These are phyloP conservation scores for Tauraco hartlaubi DNA, from an alignment of 2,797 vertebrate genomes.

Conservation along the genomic window DNA sequence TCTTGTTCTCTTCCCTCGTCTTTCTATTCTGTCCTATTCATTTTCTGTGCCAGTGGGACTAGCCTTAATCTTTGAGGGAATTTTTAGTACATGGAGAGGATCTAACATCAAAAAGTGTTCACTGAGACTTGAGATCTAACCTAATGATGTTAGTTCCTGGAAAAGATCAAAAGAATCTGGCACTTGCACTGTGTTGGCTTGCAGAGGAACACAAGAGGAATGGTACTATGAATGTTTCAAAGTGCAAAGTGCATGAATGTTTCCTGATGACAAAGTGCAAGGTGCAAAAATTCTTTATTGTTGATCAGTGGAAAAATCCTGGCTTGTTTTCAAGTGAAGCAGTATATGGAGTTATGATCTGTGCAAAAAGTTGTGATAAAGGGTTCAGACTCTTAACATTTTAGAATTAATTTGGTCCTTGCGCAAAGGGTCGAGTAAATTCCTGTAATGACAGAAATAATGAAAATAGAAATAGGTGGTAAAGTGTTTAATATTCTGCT, in stretches of 20 bases:
- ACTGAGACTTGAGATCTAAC: neutral
- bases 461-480: neutral
- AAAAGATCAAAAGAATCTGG: constrained; percentile 11
- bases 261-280: neutral
- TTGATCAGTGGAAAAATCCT: neutral
- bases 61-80: constrained; percentile 2
- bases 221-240: neutral
- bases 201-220: neutral
- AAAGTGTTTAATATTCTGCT: neutral
- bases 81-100: neutral
- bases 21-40: neutral
- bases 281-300: neutral
- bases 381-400: neutral
- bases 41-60: constrained; percentile 20
- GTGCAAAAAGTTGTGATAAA: neutral
- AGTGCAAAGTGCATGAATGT: neutral
- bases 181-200: neutral
- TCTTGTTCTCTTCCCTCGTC: neutral
- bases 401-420: neutral
- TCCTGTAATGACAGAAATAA: neutral
- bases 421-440: neutral
- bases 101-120: constrained; percentile 6
- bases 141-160: neutral
- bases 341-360: neutral
- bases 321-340: neutral